Percentiles rank a stretch among this genome's conserved stretches.
These are phyloP conservation scores for Cephonodes hylas DNA, from an alignment of 2,888 invertebrate genomes.

Conservation along the genomic window DNA sequence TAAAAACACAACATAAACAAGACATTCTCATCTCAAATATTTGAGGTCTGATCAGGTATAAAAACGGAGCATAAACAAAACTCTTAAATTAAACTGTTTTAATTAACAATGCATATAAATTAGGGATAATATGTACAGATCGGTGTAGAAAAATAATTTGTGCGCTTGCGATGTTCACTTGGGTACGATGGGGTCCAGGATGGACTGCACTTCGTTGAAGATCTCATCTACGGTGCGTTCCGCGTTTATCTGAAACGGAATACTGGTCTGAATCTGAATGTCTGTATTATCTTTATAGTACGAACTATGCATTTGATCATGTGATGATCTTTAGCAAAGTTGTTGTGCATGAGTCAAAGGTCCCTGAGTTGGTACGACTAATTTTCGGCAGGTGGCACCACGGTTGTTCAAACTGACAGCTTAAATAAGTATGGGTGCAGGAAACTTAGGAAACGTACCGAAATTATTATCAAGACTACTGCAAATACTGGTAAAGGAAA, in stretches of 20 bases:
- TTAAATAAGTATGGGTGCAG: too few relatives aligned
- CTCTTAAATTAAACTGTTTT: slow-evolving; percentile 14
- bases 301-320: too few relatives aligned
- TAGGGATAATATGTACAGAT: slow-evolving; percentile 34
- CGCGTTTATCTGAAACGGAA: slow-evolving; percentile 86
- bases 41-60: too few relatives aligned
- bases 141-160: slow-evolving; percentile 17
- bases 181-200: slow-evolving; percentile 78
- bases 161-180: not conserved
- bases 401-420: too few relatives aligned
- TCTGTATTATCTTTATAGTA: not conserved
- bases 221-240: slow-evolving; percentile 88
- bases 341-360: too few relatives aligned
- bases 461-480: not conserved
- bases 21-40: too few relatives aligned
- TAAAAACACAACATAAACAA: too few relatives aligned
- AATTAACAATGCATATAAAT: slow-evolving; percentile 26
- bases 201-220: slow-evolving; percentile 85
- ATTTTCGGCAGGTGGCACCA: too few relatives aligned
- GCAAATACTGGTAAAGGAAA: too few relatives aligned
- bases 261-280: not conserved
- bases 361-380: too few relatives aligned
- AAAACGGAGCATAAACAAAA: not conserved
- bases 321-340: too few relatives aligned
- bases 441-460: not conserved